Evolutionary conservation across 2,888 invertebrate species (phyloP), one percentile per base, ranked within the genome.

Genomic region (Amiota mariae): DNA sequence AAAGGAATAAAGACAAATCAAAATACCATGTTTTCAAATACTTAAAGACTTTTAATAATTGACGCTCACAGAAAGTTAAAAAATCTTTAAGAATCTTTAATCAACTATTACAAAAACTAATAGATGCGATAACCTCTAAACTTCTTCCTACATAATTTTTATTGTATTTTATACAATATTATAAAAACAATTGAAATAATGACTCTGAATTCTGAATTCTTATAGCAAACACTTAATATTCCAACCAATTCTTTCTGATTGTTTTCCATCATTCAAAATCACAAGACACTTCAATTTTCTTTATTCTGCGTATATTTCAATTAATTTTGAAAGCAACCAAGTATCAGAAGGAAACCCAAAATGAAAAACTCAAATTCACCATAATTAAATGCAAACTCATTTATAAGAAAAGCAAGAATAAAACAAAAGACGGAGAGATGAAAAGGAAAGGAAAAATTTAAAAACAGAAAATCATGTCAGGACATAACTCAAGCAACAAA

Each of bases 301-400:
- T 54, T 11, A n/a, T 18, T 15, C n/a, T 18, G 11, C 10, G 11
- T 57, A 11, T n/a, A 47, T 47, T 47, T 46, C 47, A 64, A 64
- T 64, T 64, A 64, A 64, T 64, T 64, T 64, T 64, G 47, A 13
- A 61, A 15, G 11, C n/a, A 48, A 47, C n/a, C 8, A 59, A 59
- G 36, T 36, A 36, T 36, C 36, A 36, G 6, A 36, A 8, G 18
- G 59, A 59, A 11, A 59, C 12, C n/a, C 54, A 12, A 8, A 51
- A 51, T 12, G 54, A 64, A 64, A 47, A n/a, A 57, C 15, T 18
- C 12, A n/a, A 57, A 64, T 47, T 64, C 48, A 48, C 47, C 61
- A 48, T 47, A 64, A 47, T 64, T 64, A 64, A 64, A 64, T 47
- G 8, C 11, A 46, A 64, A 47, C 47, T 64, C 64, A 64, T 64